These are phyloP conservation scores for Anguilla pacifica DNA, from an alignment of 2,797 vertebrate genomes.

Conservation along the genomic window DNA sequence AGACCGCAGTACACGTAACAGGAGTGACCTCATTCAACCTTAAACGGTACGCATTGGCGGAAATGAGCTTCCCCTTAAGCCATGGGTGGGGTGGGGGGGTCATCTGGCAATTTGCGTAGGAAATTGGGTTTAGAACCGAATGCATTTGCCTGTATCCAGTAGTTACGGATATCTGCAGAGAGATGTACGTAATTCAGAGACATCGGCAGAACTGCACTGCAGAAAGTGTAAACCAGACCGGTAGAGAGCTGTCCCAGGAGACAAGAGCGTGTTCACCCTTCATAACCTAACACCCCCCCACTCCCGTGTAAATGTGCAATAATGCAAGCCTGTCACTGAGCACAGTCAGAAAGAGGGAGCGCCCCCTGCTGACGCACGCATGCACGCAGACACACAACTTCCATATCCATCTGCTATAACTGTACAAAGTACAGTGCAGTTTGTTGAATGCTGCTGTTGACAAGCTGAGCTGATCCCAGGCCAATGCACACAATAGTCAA, in stretches of 20 bases:
- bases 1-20: background rate
- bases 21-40: background rate
- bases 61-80: background rate
- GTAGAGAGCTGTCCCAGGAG: background rate
- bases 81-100: no score
- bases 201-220: background rate
- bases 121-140: constrained; percentile 22
- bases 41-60: background rate
- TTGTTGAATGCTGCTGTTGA: background rate
- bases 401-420: background rate
- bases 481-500: background rate
- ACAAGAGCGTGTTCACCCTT: background rate
- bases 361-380: background rate
- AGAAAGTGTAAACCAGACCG: constrained; percentile 20
- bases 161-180: constrained; percentile 13
- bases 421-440: background rate
- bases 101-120: background rate
- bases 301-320: background rate
- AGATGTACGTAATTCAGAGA: background rate
- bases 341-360: no score
- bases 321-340: background rate
- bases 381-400: background rate
- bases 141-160: constrained; percentile 10
- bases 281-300: background rate
- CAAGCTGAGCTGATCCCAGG: background rate